phyloP scores from a whole-genome alignment of 2,888 invertebrate genomes.

The Folsomia candida region DNA sequence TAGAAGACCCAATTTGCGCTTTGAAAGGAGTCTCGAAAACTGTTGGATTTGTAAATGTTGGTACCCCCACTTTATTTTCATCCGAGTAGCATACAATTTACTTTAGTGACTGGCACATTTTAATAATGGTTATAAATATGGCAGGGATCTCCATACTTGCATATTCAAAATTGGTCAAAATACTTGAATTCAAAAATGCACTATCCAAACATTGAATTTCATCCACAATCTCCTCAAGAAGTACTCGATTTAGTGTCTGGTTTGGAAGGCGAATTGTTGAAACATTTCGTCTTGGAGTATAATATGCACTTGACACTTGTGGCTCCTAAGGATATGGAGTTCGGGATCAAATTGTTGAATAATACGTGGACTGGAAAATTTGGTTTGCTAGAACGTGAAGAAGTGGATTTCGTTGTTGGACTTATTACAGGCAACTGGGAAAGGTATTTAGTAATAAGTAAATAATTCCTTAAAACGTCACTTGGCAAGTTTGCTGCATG shows the following conservation, averaged over 20 bases:
- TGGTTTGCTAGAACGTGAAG: slow-evolving; percentile 2
- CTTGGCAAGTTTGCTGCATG: no score
- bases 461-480: no score
- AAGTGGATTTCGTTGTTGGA: slow-evolving; percentile 20
- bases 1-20: slow-evolving; percentile 1
- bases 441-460: slow-evolving; percentile 3
- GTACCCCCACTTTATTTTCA: no score
- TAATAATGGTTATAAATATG: no score
- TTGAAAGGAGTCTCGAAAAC: not conserved
- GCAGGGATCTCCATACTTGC: not conserved
- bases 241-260: not conserved
- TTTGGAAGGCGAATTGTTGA: slow-evolving; percentile 21
- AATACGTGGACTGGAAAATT: slow-evolving; percentile 29
- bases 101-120: no score
- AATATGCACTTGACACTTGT: slow-evolving; percentile 16
- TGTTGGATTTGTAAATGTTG: slow-evolving; percentile 3
- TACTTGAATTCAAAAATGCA: not conserved
- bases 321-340: slow-evolving; percentile 9
- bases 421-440: slow-evolving; percentile 17
- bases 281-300: slow-evolving; percentile 15
- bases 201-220: not conserved
- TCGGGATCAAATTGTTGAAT: slow-evolving; percentile 12
- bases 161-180: not conserved
- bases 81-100: no score
- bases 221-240: not conserved